Base-by-base conservation (phyloP, 2,797 vertebrate species). In the Sebastes matsubarae region DNA sequence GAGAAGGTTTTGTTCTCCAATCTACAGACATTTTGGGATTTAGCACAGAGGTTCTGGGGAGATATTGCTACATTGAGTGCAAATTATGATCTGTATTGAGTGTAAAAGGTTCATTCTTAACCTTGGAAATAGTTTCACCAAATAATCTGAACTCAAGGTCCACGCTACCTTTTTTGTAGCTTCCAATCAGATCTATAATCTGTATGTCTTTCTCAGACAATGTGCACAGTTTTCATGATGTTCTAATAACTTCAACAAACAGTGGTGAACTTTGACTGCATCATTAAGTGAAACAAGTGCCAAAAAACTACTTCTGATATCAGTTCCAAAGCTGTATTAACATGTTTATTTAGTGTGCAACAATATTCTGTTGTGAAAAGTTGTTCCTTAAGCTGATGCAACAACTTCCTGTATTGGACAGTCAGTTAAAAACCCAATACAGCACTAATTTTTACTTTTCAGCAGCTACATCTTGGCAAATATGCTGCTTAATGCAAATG, bases 1-100 rank as follows among this genome's bases (percentile, higher is more conserved):
- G 57, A 77, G 70, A 77, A 66, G 82, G 58, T 78, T 76, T 80
- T 69, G 59, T 74, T 76, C 77, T 71, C 60, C 4, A 5, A 42
- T 79, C 69, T 16, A 11, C 36, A 52, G 32, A 46, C 38, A 61
- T 46, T 66, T 69, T 55, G 29, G 29, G 68, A 70, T 57, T 67
- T 34, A 36, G 46, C 30, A 60, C 25, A 52, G 27, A 6, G 58
- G 54, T 30, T 76, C 22, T 6, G 20, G 1, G 12, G 24, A 36
- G 50, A 66, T 24, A 38, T 16, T 27, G 36, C 34, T 58, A 22
- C 61, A 64, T 58, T 25, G 20, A 57, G 34, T 22, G 27, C 12
- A 71, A 65, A 67, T 6, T 20, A 74, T 2, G 18, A 59, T 27
- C 18, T 57, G n/a, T 2, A 34, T 2, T n/a, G n/a, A 52, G 30